phyloP scores from a whole-genome alignment of 2,797 vertebrate species.

The Cygnus olor region DNA sequence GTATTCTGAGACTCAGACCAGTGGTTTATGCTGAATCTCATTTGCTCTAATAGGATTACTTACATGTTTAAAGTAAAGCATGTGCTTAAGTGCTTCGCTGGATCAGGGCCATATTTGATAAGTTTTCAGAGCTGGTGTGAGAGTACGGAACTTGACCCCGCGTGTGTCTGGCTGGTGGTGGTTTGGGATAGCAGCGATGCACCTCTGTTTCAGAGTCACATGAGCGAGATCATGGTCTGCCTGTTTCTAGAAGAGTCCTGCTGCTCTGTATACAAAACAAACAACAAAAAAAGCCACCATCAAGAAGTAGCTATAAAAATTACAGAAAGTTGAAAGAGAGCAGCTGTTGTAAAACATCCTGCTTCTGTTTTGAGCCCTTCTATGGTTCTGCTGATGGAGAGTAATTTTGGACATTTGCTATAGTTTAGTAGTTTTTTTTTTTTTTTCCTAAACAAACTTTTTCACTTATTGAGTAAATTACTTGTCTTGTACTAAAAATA shows the following conservation, averaged over 20 bases:
- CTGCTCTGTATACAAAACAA: not conserved
- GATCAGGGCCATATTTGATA: constrained; percentile 66
- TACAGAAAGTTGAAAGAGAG: constrained; percentile 56
- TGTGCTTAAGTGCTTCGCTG: constrained; percentile 56
- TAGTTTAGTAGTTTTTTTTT: constrained; percentile 48
- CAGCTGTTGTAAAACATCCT: constrained; percentile 61
- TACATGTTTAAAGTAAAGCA: constrained; percentile 61
- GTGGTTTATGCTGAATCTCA: constrained; percentile 66
- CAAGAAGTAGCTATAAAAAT: constrained; percentile 27
- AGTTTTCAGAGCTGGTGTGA: constrained; percentile 52
- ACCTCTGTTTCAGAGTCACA: not conserved
- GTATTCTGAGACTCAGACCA: constrained; percentile 59
- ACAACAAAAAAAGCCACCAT: not conserved
- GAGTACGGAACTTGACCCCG: constrained; percentile 28
- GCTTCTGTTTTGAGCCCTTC: constrained; percentile 69
- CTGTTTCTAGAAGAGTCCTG: constrained; percentile 27
- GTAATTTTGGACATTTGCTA: constrained; percentile 46
- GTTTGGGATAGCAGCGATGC: not conserved
- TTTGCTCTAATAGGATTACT: constrained; percentile 69
- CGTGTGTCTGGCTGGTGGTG: not conserved
- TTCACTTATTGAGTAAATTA: constrained; percentile 45
- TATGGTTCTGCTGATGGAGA: constrained; percentile 64
- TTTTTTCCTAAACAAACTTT: constrained; percentile 65
- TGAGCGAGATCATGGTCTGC: not conserved
- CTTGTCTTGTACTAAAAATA: constrained; percentile 53